A percentile compares a stretch with the other conserved stretches of the same genome.
phyloP scores from a whole-genome alignment of 2,797 vertebrate genomes.

The Trachops cirrhosus region DNA sequence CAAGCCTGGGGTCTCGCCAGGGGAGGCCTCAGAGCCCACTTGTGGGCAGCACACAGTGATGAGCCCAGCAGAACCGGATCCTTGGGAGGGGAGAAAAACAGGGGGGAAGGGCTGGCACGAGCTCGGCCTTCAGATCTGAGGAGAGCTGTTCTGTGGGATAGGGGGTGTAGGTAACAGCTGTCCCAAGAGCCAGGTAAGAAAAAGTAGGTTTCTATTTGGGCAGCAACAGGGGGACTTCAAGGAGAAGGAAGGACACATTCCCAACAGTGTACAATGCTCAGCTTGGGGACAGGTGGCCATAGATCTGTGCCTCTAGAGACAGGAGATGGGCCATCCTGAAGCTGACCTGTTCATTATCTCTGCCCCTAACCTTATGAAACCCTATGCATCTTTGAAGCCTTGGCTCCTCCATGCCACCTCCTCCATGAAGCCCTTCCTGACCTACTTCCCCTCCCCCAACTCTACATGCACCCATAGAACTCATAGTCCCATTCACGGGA shows the following conservation, averaged over 20 bases:
- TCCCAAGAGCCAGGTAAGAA: background rate
- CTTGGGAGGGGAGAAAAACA: background rate
- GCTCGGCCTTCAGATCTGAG: slow-evolving; percentile 1
- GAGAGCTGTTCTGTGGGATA: background rate
- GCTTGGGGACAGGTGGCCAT: background rate
- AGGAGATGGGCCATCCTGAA: background rate
- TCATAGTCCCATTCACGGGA: background rate
- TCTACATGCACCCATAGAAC: background rate
- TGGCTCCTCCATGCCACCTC: background rate
- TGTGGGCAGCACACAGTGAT: background rate
- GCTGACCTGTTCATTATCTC: background rate
- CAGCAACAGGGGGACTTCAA: background rate
- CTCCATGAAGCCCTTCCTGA: background rate
- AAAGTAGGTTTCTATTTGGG: background rate
- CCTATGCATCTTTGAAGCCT: background rate
- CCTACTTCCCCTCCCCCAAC: background rate
- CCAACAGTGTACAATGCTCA: too few species aligned
- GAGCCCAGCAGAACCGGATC: background rate
- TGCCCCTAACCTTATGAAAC: background rate
- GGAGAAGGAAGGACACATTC: background rate
- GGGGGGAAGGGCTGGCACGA: background rate
- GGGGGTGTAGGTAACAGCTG: background rate
- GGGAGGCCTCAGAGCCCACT: background rate
- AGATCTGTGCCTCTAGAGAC: background rate
- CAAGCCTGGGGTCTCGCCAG: background rate